Percentiles rank a stretch among this genome's conserved stretches.
These are phyloP conservation scores for Sebastes kiyomatsui DNA, from an alignment of 2,797 vertebrate genomes.

Conservation along the genomic window DNA sequence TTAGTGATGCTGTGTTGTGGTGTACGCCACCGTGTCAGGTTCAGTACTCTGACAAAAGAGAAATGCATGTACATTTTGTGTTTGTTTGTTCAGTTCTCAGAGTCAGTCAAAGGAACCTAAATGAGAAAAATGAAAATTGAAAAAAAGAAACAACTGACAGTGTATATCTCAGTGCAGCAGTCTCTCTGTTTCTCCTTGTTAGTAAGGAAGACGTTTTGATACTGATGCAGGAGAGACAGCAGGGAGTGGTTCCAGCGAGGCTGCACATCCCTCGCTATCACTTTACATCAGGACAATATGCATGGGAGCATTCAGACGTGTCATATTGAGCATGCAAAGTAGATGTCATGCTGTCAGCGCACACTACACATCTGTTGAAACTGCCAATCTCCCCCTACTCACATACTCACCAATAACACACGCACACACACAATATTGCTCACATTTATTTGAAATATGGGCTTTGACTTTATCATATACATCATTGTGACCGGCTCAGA, in stretches of 20 bases:
- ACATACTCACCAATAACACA: constrained; percentile 39
- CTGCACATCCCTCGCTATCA: constrained; percentile 61
- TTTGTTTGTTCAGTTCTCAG: constrained; percentile 15
- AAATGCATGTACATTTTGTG: neutral
- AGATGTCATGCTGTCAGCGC: constrained; percentile 76
- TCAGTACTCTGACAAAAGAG: constrained; percentile 17
- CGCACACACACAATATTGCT: constrained; percentile 40
- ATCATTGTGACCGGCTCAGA: constrained; percentile 44
- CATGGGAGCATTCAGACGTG: constrained; percentile 67
- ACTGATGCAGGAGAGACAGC: constrained; percentile 51
- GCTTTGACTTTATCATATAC: constrained; percentile 62
- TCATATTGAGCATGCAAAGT: constrained; percentile 78
- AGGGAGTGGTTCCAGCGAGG: constrained; percentile 56
- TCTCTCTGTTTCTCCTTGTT: constrained; percentile 21
- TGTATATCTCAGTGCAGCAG: neutral
- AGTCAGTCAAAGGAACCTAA: constrained; percentile 38
- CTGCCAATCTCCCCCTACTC: constrained; percentile 65
- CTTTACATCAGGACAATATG: constrained; percentile 73
- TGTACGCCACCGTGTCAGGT: constrained; percentile 27
- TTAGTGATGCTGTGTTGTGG: constrained; percentile 1
- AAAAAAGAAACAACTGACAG: constrained; percentile 22
- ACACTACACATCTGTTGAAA: constrained; percentile 71
- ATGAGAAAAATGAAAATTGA: constrained; percentile 37
- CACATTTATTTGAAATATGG: constrained; percentile 64
- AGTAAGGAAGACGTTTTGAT: constrained; percentile 47